Percentiles rank a stretch among this genome's conserved stretches.
Conservation (phyloP, 2,797 vertebrate genomes). For the Mus caroli region DNA sequence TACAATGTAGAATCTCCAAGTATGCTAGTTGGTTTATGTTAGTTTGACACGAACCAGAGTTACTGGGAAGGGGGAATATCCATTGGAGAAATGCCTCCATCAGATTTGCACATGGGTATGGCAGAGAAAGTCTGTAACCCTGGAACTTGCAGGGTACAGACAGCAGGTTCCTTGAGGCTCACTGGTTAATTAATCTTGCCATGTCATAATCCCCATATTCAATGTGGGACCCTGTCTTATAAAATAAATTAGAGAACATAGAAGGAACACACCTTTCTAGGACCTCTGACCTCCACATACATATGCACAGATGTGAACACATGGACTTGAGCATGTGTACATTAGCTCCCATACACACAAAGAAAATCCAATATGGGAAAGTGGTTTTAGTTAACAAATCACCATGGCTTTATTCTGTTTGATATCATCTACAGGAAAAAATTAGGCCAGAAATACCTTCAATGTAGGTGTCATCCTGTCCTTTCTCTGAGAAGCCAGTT, state of each 20-base stretch:
- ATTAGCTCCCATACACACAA: background rate
- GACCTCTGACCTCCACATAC: background rate
- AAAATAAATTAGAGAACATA: background rate
- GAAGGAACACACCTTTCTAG: background rate
- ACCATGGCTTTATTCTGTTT: background rate
- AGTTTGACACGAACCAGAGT: background rate
- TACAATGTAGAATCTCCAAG: background rate
- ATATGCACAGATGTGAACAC: background rate
- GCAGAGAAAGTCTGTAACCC: background rate
- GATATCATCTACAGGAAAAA: background rate
- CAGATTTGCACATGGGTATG: background rate
- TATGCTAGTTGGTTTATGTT: background rate
- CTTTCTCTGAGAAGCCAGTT: background rate
- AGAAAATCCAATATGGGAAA: background rate
- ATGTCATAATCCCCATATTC: background rate
- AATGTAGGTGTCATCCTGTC: background rate
- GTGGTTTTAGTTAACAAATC: background rate
- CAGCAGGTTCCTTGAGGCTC: background rate
- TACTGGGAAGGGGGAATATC: background rate
- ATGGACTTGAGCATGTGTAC: background rate
- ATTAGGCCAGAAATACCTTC: background rate
- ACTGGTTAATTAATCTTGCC: background rate
- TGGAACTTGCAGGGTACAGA: accelerated
- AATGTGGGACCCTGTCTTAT: background rate
- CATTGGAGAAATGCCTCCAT: background rate